Evolutionary conservation across 2,113 vertebrate species (phyloP), one percentile per base, ranked within the genome.

Genomic region (Syrmaticus mikado): DNA sequence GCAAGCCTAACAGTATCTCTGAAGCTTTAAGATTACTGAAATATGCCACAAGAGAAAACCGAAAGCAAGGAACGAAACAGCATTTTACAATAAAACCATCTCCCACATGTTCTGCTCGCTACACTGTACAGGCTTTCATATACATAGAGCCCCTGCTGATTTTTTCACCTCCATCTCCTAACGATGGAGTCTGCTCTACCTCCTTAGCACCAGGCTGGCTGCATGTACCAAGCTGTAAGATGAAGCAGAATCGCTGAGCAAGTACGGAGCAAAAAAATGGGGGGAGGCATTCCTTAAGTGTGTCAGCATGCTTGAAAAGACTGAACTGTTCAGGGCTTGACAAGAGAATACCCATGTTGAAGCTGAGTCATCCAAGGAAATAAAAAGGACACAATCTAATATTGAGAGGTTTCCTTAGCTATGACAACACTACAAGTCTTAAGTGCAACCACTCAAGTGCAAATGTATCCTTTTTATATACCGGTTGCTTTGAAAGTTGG

Each of bases 191-290:
- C 67, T 9, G 1, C 2, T 8, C 85, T 38, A 55, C 67, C 58
- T 58, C 75, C 74, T 65, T 30, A 18, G 84, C 81, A 68, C 74
- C 40, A 10, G 0, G 48, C 57, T 53, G 41, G 60, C 82, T 91
- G 78, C 81, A 12, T 3, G 36, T 72, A 82, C 85, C 82, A 92
- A 87, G 82, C 92, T 90, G 79, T 93, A 91, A 73, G 64, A 71
- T 50, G 52, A 87, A 91, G 92, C 75, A 82, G 82, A 87, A 94
- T 67, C 87, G 5, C 27, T 53, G 87, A 96, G 93, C 92, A 94
- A 95, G 48, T 14, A 85, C 52, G 17, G 40, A 36, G 60, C 14
- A 66, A 38, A 45, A n/a, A 48, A 45, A 24, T 24, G 60, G 43
- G 25, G 36, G 7, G 60, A 81, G 60, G 28, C 36, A 78, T 87